Evolutionary conservation across 2,113 vertebrate species (phyloP), one percentile per base, ranked within the genome.

Genomic region (Seriola rivoliana): DNA sequence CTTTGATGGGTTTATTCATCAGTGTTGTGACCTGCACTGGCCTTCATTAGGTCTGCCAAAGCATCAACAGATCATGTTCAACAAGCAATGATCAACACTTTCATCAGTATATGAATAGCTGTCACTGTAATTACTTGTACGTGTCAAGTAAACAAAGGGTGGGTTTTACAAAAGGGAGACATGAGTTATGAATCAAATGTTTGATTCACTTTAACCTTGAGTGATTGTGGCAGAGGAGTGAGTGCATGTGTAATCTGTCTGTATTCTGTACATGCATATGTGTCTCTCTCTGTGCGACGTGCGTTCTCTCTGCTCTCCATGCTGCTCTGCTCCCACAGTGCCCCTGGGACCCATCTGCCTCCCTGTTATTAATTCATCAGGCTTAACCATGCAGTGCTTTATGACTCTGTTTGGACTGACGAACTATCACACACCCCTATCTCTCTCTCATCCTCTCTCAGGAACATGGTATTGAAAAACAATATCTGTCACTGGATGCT

Each of bases 331-430:
- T 92, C 92, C 92, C 94, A 91, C 92, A 91, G 87, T 86, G 93
- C 94, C 94, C 94, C 91, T 93, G 95, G 94, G 94, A 95, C 92
- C 93, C 94, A 95, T 95, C 93, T 95, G 95, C 93, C 91, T 95
- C 88, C 93, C 91, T 93, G 93, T 95, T 95, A 95, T 95, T 95
- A 95, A 95, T 95, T 95, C 94, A 95, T 95, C 93, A 95, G 94
- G 93, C 94, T 94, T 95, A 95, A 95, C 94, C 93, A 94, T 93
- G 94, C 93, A 93, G 91, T 92, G 71, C 93, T 94, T 95, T 95
- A 95, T 94, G 93, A 93, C 94, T 94, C 94, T 95, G 93, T 95
- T 95, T 94, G 93, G 91, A 91, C 90, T 93, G 92, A 94, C 89
- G 78, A 94, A 94, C 91, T 94, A 94, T 94, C 93, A 91, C 90